Conservation (phyloP, 2,797 vertebrate genomes). For the Dendrocincla fuliginosa region DNA sequence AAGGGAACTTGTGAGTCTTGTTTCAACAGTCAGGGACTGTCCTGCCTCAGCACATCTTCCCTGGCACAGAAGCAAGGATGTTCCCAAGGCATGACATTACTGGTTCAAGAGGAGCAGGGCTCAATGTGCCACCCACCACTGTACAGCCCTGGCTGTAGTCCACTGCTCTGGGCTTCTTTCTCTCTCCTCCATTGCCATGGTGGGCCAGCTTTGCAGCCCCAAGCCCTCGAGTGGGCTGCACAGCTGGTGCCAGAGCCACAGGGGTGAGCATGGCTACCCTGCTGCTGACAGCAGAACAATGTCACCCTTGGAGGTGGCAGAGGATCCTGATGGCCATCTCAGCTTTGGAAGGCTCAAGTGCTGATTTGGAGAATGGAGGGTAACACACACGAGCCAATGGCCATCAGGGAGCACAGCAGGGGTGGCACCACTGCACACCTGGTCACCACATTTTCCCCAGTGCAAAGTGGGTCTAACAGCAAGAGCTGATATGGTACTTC, state of each 20-base stretch:
- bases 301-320: rapidly evolving
- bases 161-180: not conserved
- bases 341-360: not conserved
- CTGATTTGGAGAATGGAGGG: not conserved
- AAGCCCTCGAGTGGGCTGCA: rapidly evolving
- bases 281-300: not conserved
- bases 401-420: not conserved
- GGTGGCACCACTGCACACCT: not conserved
- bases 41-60: not conserved
- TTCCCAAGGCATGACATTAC: not conserved
- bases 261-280: not conserved
- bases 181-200: rapidly evolving
- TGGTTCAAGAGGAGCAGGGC: not conserved
- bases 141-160: not conserved
- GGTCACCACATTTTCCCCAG: not conserved
- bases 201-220: not conserved
- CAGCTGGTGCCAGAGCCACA: not conserved
- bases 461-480: not conserved
- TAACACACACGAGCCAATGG: not conserved
- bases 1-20: not conserved
- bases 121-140: not conserved
- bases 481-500: rapidly evolving
- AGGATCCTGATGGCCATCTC: not conserved
- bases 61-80: not conserved
- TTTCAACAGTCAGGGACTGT: not conserved